Evolutionary conservation across 2,797 vertebrate species (phyloP), one percentile per base, ranked within the genome.

Genomic region (Lindbergichthys nudifrons): DNA sequence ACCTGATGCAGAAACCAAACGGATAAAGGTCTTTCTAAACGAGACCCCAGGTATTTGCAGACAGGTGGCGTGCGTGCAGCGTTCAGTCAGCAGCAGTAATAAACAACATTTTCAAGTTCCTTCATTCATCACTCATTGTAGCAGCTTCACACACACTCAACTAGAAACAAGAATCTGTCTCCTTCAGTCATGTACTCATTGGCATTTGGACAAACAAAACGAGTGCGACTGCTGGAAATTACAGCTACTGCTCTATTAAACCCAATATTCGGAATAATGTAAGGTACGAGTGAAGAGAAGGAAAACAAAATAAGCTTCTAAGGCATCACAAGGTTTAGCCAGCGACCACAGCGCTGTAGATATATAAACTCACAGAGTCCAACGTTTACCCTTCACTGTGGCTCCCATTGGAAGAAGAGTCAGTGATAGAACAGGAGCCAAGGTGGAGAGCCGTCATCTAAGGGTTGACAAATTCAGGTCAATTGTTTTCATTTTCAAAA

Each of bases 281-380:
- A 83, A 81, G 65, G 71, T 77, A 73, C 21, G 14, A 73, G 39
- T 77, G 61, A 77, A 70, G 76, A 54, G 21, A 79, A 26, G 58
- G 43, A 45, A 54, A 48, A 61, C 71, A 70, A 23, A 32, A 67
- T 9, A 43, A 50, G 70, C 62, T 77, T 91, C 87, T 93, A 95
- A 95, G 94, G 94, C 94, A 92, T 92, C 84, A 60, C 68, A 36
- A 74, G 92, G 92, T 90, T 94, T 88, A 74, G 73, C 58, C 88
- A 90, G 90, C 87, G 65, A 85, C 74, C 56, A 75, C 64, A 41
- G 80, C 71, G 81, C 90, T 86, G 83, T 79, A 72, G 81, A 91
- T 84, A 88, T 68, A 87, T 65, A 86, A 90, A 91, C 88, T 92
- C 89, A 90, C 63, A 92, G 91, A 93, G 93, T 93, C 93, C 87